Conservation (phyloP, 2,888 invertebrate genomes). For the Autographa pulchrina region DNA sequence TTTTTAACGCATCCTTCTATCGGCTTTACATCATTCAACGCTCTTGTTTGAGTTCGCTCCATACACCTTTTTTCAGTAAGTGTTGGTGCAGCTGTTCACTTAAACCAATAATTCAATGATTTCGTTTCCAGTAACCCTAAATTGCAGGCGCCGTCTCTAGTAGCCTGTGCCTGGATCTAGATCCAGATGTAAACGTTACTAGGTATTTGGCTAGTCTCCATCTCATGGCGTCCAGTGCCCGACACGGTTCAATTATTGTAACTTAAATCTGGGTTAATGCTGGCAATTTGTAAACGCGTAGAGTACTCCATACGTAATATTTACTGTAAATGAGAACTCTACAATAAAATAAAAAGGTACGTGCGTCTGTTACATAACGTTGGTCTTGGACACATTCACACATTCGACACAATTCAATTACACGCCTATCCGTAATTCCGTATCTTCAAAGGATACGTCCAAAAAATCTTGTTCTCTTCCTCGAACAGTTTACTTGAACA, state of each 20-base stretch:
- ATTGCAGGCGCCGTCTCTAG: not conserved
- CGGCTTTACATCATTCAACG: too few relatives aligned
- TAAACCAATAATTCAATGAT: not conserved
- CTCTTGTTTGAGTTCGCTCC: too few relatives aligned
- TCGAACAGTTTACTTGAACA: slow-evolving; percentile 45
- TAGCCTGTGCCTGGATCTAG: slow-evolving; percentile 16
- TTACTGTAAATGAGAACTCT: slow-evolving; percentile 24
- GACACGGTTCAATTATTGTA: slow-evolving; percentile 61
- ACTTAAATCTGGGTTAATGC: slow-evolving; percentile 70
- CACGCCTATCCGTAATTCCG: slow-evolving; percentile 8
- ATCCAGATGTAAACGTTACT: slow-evolving; percentile 28
- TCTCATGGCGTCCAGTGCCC: slow-evolving; percentile 55
- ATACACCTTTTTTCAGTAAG: not conserved
- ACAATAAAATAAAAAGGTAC: slow-evolving; percentile 20
- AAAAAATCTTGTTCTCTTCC: slow-evolving; percentile 42
- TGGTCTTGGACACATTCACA: slow-evolving; percentile 4
- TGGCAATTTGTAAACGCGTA: slow-evolving; percentile 50
- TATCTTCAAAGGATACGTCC: slow-evolving; percentile 28
- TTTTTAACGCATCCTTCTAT: too few relatives aligned
- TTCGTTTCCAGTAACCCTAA: not conserved
- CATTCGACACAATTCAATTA: slow-evolving; percentile 27
- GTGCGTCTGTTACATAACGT: slow-evolving; percentile 17
- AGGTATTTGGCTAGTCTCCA: slow-evolving; percentile 72
- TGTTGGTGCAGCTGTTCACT: not conserved
- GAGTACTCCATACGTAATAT: slow-evolving; percentile 37